Evolutionary conservation across 2,113 vertebrate genomes (phyloP), one percentile per base, ranked within the genome.

Genomic region (Podocnemis expansa): DNA sequence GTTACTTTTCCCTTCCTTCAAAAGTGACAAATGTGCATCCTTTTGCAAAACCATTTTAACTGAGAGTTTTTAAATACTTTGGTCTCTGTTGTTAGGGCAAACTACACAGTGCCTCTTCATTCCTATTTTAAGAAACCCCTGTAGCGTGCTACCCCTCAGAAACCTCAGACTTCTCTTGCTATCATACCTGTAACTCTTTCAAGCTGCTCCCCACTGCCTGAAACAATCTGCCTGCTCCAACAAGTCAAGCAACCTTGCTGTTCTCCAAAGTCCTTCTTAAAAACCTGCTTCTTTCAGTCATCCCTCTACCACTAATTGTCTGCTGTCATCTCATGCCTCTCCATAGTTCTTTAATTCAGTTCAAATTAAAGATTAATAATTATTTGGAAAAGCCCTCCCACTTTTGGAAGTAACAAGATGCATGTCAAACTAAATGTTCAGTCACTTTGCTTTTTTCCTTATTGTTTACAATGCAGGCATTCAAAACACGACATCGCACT

Each of bases 271-370:
- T 96, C 43, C 29, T 82, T 93, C 4, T 91, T 78, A 82, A 80
- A 95, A 93, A 93, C 52, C 56, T 88, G 78, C 82, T 96, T 92
- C 79, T 96, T 97, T 97, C 85, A 89, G 90, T 89, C 85, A 80
- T 52, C 88, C 92, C 93, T 94, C 47, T 76, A 85, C 88, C 21
- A 22, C 60, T 86, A 45, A 73, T 79, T 87, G 45, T 38, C 45
- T n/a, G 25, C 29, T 27, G 8, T 60, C 38, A 38, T 96, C 95
- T 96, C 89, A 89, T 94, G 88, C 85, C 83, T n/a, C 73, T 90
- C 27, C 58, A 22, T 92, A 85, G 60, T 93, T 92, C 92, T 96
- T 95, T 96, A 94, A 97, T 96, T 88, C 89, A 91, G 91, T 38
- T 67, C 56, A 90, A 87, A 93, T 95, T 90, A 80, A 47, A 85